Evolutionary conservation across 2,888 invertebrate species (phyloP).

Genomic region (Polydrusus tereticollis): DNA sequence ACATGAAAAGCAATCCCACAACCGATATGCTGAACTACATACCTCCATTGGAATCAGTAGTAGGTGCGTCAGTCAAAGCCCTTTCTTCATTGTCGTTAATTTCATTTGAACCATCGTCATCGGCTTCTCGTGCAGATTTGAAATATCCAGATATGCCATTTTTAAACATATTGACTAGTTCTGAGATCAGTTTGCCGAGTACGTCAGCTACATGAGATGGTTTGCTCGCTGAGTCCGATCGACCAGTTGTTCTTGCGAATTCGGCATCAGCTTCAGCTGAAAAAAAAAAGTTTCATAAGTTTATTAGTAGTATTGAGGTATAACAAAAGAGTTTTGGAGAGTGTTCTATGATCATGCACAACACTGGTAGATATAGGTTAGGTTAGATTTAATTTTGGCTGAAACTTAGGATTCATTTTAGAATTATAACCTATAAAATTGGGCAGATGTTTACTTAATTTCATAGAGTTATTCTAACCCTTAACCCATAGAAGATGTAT

Average conservation of each 20-base stretch:
- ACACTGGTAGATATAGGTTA: too few relatives aligned
- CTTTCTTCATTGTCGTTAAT: slow-evolving; percentile 52
- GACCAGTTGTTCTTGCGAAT: slow-evolving; percentile 54
- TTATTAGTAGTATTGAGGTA: background rate
- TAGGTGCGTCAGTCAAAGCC: slow-evolving; percentile 38
- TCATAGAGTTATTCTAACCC: too few relatives aligned
- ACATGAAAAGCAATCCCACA: slow-evolving; percentile 24
- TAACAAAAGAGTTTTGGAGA: too few relatives aligned
- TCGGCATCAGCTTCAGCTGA: slow-evolving; percentile 62
- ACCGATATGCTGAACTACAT: slow-evolving; percentile 40
- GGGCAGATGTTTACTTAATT: too few relatives aligned
- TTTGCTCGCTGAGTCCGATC: slow-evolving; percentile 52
- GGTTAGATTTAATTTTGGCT: too few relatives aligned
- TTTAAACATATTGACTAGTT: slow-evolving; percentile 61
- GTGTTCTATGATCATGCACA: too few relatives aligned
- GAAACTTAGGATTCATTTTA: too few relatives aligned
- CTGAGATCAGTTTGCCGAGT: slow-evolving; percentile 60
- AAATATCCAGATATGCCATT: slow-evolving; percentile 61
- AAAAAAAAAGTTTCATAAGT: slow-evolving; percentile 43
- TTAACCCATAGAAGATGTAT: too few relatives aligned
- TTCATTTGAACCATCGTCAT: slow-evolving; percentile 55
- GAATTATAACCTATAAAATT: too few relatives aligned
- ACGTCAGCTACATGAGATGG: slow-evolving; percentile 61
- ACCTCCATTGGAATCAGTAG: slow-evolving; percentile 52
- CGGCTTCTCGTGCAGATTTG: slow-evolving; percentile 58